Evolutionary conservation across 2,888 invertebrate genomes (phyloP), one percentile per base, ranked within the genome.

Genomic region (Anticlea derivata): DNA sequence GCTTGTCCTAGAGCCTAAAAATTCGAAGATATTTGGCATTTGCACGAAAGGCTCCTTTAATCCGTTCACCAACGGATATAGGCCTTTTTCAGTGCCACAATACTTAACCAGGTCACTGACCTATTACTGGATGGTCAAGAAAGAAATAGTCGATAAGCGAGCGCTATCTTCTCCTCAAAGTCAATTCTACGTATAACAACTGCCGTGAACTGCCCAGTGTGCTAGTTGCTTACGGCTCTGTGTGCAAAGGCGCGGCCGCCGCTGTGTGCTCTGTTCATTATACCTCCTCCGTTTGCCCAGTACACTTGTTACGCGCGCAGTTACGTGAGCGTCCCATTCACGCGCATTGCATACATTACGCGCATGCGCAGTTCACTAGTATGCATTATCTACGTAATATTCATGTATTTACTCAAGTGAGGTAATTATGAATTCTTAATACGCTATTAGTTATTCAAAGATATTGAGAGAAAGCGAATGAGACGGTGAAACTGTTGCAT

Each of bases 241-340:
- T 22, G 7, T 31, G n/a, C 23, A 13, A 23, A 24, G 12, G 6
- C 6, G 33, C 8, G 17, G 5, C n/a, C n/a, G n/a, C n/a, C n/a
- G n/a, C n/a, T 31, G 31, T 20, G n/a, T 20, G 33, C 10, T 10
- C 12, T 24, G 5, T 31, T 6, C 7, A 24, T n/a, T 23, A 27
- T 38, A 7, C 8, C 12, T 20, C 31, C 31, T 40, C 29, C 29
- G 20, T 26, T 31, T 29, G 23, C 12, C 17, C 40, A 17, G 24
- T 34, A 41, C 7, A 38, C 40, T 40, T 46, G 33, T 48, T 52
- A 43, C 50, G 55, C 30, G 50, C 34, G 13, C 40, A 39, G 44
- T 56, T 54, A 58, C 54, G 45, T 61, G 56, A 49, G 33, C 46
- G 40, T 38, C 22, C 48, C 52, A 52, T 55, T 58, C 50, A 46